These are phyloP conservation scores for Neoaliturus tenellus DNA, from an alignment of 2,888 invertebrate species.

Conservation along the genomic window DNA sequence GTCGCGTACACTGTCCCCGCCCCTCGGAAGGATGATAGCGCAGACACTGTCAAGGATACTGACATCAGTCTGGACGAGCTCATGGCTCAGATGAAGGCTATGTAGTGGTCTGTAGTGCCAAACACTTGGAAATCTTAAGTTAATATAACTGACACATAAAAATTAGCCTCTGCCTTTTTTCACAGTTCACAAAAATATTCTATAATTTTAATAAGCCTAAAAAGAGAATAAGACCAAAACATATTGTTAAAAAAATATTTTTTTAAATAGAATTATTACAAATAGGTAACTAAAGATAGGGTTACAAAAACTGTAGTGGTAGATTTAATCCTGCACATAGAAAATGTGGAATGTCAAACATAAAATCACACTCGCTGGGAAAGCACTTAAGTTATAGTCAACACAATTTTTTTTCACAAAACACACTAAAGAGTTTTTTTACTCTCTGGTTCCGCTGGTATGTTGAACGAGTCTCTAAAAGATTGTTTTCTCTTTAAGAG, in stretches of 20 bases:
- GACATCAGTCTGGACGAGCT: conserved; percentile 90
- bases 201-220: too few species aligned
- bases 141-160: too few species aligned
- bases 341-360: neutral
- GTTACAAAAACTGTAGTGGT: neutral
- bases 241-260: neutral
- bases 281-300: neutral
- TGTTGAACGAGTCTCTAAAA: conserved; percentile 27
- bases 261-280: neutral
- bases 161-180: too few species aligned
- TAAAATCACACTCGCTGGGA: neutral
- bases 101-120: neutral
- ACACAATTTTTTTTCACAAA: neutral
- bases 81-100: conserved; percentile 91
- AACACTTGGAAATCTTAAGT: too few species aligned
- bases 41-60: conserved; percentile 71
- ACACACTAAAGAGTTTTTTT: neutral
- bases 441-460: neutral
- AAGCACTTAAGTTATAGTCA: neutral
- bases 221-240: too few species aligned
- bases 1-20: conserved; percentile 83
- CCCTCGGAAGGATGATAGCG: conserved; percentile 73
- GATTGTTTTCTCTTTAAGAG: conserved; percentile 58
- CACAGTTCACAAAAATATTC: too few species aligned
- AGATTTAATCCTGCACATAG: neutral